Conservation (phyloP, 2,888 invertebrate species). For the Pandemis heparana region DNA sequence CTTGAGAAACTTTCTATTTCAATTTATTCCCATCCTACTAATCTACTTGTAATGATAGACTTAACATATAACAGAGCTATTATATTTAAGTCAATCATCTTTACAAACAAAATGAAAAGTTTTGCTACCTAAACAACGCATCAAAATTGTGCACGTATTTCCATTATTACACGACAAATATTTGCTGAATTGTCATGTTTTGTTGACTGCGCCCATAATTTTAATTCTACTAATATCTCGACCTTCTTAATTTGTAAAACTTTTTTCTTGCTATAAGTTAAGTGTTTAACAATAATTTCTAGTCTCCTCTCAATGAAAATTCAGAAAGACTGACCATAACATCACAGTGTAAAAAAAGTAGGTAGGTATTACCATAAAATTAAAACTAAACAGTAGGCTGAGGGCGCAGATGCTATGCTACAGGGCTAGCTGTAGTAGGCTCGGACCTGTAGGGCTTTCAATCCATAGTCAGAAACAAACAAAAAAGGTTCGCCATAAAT, state of each 20-base stretch:
- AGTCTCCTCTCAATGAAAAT: too few relatives aligned
- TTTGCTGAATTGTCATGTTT: neutral
- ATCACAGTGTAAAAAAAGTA: too few relatives aligned
- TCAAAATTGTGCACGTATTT: neutral
- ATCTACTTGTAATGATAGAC: conserved; percentile 57
- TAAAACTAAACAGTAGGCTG: neutral
- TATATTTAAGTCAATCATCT: conserved; percentile 38
- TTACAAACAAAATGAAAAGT: conserved; percentile 41
- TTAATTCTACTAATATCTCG: too few relatives aligned
- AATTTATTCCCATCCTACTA: conserved; percentile 48
- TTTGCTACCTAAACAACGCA: conserved; percentile 27
- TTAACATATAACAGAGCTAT: conserved; percentile 39
- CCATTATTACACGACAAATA: conserved; percentile 13
- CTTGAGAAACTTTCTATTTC: conserved; percentile 43
- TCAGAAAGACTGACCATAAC: too few relatives aligned
- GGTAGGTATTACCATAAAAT: neutral
- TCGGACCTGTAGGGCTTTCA: neutral
- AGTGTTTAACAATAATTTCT: too few relatives aligned
- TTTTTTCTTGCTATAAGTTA: too few relatives aligned
- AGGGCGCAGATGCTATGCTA: too few relatives aligned
- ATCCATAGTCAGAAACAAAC: neutral
- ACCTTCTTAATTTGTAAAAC: neutral
- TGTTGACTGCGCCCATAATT: neutral
- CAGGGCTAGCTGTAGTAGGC: too few relatives aligned
- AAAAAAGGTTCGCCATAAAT: neutral